Evolutionary conservation across 1,140 invertebrate species (phyloP).

Genomic region (Apis cerana): DNA sequence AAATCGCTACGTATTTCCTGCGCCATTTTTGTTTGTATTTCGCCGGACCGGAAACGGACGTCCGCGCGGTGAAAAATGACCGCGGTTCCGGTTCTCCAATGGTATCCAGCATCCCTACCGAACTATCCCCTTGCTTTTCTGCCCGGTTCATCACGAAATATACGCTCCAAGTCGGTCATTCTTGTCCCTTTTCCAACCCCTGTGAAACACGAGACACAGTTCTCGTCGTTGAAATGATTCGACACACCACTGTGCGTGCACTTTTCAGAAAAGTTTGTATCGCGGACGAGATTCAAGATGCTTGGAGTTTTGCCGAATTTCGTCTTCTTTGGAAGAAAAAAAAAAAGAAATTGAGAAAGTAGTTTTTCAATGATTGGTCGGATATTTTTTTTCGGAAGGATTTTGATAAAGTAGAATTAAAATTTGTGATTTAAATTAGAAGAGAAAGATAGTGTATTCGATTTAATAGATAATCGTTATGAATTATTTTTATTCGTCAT

Average conservation of each 20-base stretch:
- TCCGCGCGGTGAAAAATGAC: slow-evolving; percentile 78
- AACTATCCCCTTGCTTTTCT: slow-evolving; percentile 27
- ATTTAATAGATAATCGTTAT: too few species aligned
- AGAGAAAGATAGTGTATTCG: too few species aligned
- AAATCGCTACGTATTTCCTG: slow-evolving; percentile 19
- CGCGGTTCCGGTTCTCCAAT: slow-evolving; percentile 68
- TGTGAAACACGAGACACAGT: background rate
- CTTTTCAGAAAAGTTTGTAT: background rate
- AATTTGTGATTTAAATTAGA: too few species aligned
- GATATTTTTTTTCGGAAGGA: too few species aligned
- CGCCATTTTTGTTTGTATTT: slow-evolving; percentile 76
- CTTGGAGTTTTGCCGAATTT: background rate
- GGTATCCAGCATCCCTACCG: slow-evolving; percentile 13
- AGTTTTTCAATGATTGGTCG: background rate
- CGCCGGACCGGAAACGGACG: slow-evolving; percentile 76
- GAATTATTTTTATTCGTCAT: too few species aligned
- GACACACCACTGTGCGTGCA: background rate
- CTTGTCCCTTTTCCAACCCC: slow-evolving; percentile 30
- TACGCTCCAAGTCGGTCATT: slow-evolving; percentile 24
- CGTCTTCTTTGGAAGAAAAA: background rate
- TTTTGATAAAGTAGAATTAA: too few species aligned
- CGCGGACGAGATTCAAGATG: background rate
- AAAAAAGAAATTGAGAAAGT: background rate
- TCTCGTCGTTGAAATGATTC: background rate
- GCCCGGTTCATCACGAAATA: slow-evolving; percentile 34